Percentiles rank a stretch among this genome's conserved stretches.
Conservation (phyloP, 1,140 invertebrate genomes). For the Drosophila chauvacae region DNA sequence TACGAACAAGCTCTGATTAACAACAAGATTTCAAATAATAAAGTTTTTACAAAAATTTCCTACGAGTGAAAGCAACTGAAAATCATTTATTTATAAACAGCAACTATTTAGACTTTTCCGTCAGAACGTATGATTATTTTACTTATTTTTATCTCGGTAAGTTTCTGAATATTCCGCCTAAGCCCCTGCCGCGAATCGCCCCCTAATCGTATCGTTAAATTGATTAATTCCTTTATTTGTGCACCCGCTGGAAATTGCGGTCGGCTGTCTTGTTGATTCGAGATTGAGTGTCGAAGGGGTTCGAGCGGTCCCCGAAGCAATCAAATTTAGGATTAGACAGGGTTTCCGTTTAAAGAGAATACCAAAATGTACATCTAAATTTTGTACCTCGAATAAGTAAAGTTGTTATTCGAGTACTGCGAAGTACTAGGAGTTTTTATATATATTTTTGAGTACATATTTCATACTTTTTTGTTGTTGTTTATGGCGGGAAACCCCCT, state of each 20-base stretch:
- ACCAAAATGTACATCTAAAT: slow-evolving; percentile 6
- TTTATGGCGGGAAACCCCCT: not conserved
- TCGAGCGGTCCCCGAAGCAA: slow-evolving; percentile 5
- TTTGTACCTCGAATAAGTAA: not conserved
- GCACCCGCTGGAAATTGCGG: slow-evolving; percentile 38
- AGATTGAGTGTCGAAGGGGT: slow-evolving; percentile 31
- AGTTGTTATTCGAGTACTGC: not conserved
- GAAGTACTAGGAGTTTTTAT: slow-evolving; percentile 8
- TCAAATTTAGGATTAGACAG: slow-evolving; percentile 18
- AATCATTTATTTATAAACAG: not conserved
- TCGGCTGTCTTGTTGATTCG: slow-evolving; percentile 21
- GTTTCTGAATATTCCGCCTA: not conserved
- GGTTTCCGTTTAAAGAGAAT: slow-evolving; percentile 10
- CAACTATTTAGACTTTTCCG: not conserved
- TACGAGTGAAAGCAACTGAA: not conserved
- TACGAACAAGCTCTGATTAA: not conserved
- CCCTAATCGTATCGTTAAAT: slow-evolving; percentile 71
- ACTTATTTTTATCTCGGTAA: not conserved
- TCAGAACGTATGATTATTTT: not conserved
- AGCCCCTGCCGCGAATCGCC: slow-evolving; percentile 20
- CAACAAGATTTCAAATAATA: not conserved
- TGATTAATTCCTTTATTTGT: slow-evolving; percentile 78
- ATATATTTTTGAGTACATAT: not conserved
- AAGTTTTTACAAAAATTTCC: not conserved
- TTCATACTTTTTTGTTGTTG: not conserved